phyloP scores from a whole-genome alignment of 2,797 vertebrate species.

The Vultur gryphus region DNA sequence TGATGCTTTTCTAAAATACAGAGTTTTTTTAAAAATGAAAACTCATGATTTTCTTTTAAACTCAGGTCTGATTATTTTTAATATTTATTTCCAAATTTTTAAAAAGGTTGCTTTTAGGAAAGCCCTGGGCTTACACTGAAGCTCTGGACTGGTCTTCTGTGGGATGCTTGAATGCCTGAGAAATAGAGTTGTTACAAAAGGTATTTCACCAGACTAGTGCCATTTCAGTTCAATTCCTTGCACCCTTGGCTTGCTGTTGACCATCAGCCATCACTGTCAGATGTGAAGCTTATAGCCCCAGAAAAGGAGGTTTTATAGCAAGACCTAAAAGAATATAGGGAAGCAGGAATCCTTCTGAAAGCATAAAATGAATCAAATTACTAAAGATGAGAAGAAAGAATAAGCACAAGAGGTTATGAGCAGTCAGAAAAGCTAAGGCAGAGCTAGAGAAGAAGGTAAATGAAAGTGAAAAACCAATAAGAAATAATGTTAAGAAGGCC shows the following conservation, averaged over 20 bases:
- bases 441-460: neutral
- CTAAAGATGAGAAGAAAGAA: neutral
- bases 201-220: neutral
- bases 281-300: neutral
- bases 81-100: neutral
- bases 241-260: neutral
- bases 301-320: neutral
- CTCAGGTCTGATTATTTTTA: neutral
- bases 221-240: neutral
- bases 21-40: neutral
- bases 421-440: neutral
- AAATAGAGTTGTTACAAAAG: neutral
- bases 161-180: neutral
- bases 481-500: neutral
- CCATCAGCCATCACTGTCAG: neutral
- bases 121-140: neutral
- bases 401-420: neutral
- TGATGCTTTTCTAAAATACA: neutral
- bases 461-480: neutral
- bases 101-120: neutral
- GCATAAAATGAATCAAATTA: neutral
- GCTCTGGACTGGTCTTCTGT: neutral
- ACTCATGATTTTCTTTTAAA: neutral
- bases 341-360: neutral
- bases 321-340: neutral